phyloP scores from a whole-genome alignment of 2,797 vertebrate species.

The Anniella stebbinsi region DNA sequence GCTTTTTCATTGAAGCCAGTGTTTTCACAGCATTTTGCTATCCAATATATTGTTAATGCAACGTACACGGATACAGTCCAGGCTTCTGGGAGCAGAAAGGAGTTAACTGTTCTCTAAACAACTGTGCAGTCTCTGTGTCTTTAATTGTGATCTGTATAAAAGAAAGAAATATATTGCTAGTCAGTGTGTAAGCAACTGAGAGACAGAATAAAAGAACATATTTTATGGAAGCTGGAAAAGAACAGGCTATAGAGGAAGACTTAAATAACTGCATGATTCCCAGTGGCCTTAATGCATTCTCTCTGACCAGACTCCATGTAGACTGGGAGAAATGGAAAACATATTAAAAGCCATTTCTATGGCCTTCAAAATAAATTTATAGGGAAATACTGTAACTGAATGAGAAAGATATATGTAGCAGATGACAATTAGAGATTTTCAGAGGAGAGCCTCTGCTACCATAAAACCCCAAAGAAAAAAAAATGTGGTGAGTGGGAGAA shows the following conservation, averaged over 20 bases:
- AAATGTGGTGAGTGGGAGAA: not conserved
- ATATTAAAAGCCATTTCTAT: conserved; percentile 16
- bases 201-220: not conserved
- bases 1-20: not conserved
- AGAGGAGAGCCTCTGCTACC: not conserved
- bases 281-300: not conserved
- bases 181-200: not conserved
- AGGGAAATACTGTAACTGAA: conserved; percentile 18
- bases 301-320: not conserved
- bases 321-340: not conserved
- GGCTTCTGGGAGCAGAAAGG: not conserved
- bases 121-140: not conserved
- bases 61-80: not conserved
- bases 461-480: conserved; percentile 9
- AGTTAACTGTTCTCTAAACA: not conserved
- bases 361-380: conserved; percentile 28
- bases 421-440: conserved; percentile 39
- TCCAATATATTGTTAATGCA: not conserved
- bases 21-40: not conserved
- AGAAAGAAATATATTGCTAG: conserved; percentile 3
- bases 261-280: conserved; percentile 9
- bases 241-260: not conserved
- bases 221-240: not conserved
- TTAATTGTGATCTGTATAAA: conserved; percentile 5
- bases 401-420: conserved; percentile 22